Percentiles rank a stretch among this genome's conserved stretches.
Evolutionary conservation across 2,113 vertebrate species (phyloP).

Genomic region (Callorhinus ursinus): DNA sequence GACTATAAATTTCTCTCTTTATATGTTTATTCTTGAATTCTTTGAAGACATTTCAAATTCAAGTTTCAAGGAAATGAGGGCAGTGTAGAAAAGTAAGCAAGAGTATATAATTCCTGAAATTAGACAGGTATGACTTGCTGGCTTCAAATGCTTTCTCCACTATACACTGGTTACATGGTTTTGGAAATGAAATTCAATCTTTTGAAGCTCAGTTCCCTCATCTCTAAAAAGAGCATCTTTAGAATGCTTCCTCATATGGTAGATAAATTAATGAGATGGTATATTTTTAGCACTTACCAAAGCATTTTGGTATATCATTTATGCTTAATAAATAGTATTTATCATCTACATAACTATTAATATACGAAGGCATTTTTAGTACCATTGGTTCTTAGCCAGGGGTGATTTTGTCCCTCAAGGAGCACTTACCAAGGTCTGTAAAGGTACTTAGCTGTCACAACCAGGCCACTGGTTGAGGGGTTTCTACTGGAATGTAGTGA

Average conservation of each 20-base stretch:
- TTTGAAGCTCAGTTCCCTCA: neutral
- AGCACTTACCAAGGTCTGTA: neutral
- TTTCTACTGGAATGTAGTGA: neutral
- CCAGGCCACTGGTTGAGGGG: neutral
- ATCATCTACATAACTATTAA: neutral
- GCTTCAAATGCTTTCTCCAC: neutral
- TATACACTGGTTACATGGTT: neutral
- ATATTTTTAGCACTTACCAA: neutral
- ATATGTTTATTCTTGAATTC: neutral
- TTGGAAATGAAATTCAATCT: neutral
- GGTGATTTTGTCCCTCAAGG: neutral
- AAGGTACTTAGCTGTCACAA: neutral
- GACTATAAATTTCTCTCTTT: neutral
- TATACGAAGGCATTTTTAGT: neutral
- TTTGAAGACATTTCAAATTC: neutral
- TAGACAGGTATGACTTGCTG: neutral
- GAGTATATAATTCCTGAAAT: neutral
- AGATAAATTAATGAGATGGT: neutral
- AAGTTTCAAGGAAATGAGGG: neutral
- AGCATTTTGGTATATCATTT: neutral
- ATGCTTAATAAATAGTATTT: neutral
- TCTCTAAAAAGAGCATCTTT: neutral
- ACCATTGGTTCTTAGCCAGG: neutral
- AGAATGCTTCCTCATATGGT: neutral
- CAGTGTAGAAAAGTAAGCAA: neutral